Evolutionary conservation across 2,888 invertebrate species (phyloP).

Genomic region (Coleophora deauratella): DNA sequence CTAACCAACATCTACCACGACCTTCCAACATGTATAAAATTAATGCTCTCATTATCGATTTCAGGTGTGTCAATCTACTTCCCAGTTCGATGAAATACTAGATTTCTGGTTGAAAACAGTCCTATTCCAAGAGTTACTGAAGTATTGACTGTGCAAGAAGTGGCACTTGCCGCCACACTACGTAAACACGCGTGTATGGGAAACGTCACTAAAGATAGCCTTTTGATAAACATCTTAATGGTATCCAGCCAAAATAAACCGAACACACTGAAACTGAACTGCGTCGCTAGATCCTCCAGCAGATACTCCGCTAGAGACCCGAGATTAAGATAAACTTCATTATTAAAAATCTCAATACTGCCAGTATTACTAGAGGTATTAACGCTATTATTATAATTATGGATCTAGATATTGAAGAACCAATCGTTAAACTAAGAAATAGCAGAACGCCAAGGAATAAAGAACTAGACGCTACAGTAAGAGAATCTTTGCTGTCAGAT

Average conservation of each 20-base stretch:
- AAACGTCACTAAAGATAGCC: conserved; percentile 29
- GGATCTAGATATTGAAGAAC: conserved; percentile 42
- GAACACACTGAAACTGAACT: conserved; percentile 62
- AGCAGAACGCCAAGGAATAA: conserved; percentile 43
- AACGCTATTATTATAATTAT: conserved; percentile 25
- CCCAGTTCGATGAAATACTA: no score
- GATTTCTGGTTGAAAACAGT: no score
- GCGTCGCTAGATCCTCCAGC: conserved; percentile 65
- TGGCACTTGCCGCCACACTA: conserved; percentile 30
- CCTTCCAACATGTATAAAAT: no score
- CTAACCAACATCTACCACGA: no score
- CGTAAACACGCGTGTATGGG: conserved; percentile 52
- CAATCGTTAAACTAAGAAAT: conserved; percentile 37
- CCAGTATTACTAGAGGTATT: conserved; percentile 45
- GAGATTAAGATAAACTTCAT: conserved; percentile 69
- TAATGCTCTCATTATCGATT: no score
- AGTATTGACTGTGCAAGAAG: no score
- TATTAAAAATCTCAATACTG: conserved; percentile 26
- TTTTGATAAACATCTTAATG: conserved; percentile 68
- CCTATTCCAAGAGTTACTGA: no score
- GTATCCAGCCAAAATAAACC: conserved; percentile 70
- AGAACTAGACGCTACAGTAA: conserved; percentile 35
- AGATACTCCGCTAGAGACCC: conserved; percentile 72
- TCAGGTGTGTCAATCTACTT: no score
- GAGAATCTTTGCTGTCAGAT: conserved; percentile 57